Percentiles rank a stretch among this genome's conserved stretches.
Evolutionary conservation across 2,113 vertebrate species (phyloP).

Genomic region (Coptodon bakossiorum): DNA sequence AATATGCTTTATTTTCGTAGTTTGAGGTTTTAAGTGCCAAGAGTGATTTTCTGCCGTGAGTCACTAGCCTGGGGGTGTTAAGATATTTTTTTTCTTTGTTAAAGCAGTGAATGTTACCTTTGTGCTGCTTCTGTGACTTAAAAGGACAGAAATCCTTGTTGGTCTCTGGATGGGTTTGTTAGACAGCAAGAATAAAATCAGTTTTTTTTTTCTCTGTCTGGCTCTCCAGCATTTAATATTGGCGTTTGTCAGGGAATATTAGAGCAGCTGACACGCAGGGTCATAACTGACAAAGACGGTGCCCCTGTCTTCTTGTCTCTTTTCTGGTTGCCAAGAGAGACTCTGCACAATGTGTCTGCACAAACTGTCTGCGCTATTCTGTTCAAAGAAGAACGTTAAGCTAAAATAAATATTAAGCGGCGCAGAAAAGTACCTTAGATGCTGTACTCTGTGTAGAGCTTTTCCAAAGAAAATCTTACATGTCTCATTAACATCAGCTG

Average conservation of each 20-base stretch:
- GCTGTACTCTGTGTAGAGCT: not conserved
- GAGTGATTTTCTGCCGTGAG: conserved; percentile 2
- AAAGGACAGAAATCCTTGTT: not conserved
- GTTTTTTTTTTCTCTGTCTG: not conserved
- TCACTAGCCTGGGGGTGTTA: not conserved
- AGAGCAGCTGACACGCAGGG: conserved; percentile 7
- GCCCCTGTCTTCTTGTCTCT: not conserved
- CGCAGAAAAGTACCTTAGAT: not conserved
- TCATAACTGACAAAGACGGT: conserved; percentile 7
- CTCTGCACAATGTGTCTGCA: conserved; percentile 41
- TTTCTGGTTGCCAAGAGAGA: not conserved
- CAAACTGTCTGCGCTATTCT: conserved; percentile 40
- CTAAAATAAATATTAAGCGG: not conserved
- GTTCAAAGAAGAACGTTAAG: not conserved
- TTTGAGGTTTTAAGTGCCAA: not conserved
- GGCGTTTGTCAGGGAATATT: conserved; percentile 29
- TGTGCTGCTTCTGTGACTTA: not conserved
- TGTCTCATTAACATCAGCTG: not conserved
- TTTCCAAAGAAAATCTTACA: not conserved
- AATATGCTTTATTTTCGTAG: not conserved
- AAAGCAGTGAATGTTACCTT: not conserved
- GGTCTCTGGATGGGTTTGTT: not conserved
- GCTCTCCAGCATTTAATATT: conserved; percentile 3
- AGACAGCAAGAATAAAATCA: not conserved
- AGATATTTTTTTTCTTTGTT: not conserved